phyloP scores from a whole-genome alignment of 2,888 invertebrate species.

The Malthinus seriepunctatus region DNA sequence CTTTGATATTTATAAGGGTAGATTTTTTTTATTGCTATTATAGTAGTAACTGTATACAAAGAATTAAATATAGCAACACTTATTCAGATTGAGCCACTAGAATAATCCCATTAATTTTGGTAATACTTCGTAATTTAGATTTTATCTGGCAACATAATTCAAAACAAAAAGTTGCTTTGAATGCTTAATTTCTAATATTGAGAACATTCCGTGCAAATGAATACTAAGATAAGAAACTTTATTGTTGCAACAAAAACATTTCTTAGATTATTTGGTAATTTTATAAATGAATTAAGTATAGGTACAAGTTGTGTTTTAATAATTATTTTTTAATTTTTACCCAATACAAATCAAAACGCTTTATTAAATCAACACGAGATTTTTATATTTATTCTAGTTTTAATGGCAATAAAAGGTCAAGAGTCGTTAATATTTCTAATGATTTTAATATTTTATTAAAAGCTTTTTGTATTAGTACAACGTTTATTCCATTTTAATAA shows the following conservation, averaged over 20 bases:
- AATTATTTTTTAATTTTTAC: too few species aligned
- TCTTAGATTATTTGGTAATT: conserved; percentile 8
- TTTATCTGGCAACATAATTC: conserved; percentile 24
- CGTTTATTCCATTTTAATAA: too few species aligned
- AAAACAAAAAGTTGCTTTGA: conserved; percentile 25
- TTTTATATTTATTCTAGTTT: too few species aligned
- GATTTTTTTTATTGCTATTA: not conserved
- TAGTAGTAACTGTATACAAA: conserved; percentile 6
- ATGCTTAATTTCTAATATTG: conserved; percentile 23
- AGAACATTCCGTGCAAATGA: conserved; percentile 24
- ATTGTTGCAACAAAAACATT: conserved; percentile 16
- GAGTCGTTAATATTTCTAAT: too few species aligned
- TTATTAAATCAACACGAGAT: too few species aligned
- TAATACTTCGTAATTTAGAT: conserved; percentile 27
- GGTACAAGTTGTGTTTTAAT: not conserved
- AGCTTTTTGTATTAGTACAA: too few species aligned
- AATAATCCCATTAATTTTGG: conserved; percentile 25
- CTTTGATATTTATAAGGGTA: too few species aligned
- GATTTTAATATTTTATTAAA: too few species aligned
- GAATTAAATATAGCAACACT: conserved; percentile 4
- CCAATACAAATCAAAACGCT: too few species aligned
- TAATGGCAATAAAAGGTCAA: too few species aligned
- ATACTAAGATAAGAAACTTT: conserved; percentile 25
- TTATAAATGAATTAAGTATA: conserved; percentile 14
- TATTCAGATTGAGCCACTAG: conserved; percentile 16